Percentiles rank a stretch among this genome's conserved stretches.
Evolutionary conservation across 1,140 invertebrate genomes (phyloP).

Genomic region (Eurosta solidaginis): DNA sequence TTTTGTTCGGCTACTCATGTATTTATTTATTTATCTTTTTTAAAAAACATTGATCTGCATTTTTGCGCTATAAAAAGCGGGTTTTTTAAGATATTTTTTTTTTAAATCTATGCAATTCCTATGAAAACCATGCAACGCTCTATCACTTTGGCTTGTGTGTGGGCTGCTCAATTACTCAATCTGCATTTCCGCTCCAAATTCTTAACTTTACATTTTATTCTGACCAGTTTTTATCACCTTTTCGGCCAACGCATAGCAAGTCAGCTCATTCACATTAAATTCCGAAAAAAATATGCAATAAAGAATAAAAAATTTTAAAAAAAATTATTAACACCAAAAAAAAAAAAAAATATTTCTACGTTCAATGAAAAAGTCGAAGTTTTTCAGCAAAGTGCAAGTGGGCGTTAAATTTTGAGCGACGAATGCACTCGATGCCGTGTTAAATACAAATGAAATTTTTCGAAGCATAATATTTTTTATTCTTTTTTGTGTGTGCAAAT

Average conservation of each 20-base stretch:
- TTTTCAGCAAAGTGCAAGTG: not conserved
- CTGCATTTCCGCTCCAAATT: constrained; percentile 56
- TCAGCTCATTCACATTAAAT: not conserved
- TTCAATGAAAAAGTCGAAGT: constrained; percentile 3
- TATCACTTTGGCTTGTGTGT: constrained; percentile 35
- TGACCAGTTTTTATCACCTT: constrained; percentile 29
- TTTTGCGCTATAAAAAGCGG: not conserved
- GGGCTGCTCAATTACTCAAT: constrained; percentile 44
- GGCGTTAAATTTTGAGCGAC: not conserved
- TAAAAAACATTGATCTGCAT: not conserved
- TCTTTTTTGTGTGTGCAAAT: not conserved
- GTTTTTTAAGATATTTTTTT: not conserved
- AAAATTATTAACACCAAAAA: not conserved
- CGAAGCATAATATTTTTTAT: not conserved
- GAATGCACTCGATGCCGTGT: not conserved
- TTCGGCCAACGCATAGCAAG: not conserved
- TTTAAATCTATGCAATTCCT: not conserved
- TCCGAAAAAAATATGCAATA: too few relatives aligned
- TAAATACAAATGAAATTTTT: constrained; percentile 11
- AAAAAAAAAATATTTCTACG: not conserved
- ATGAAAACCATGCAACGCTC: not conserved
- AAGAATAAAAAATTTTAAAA: too few relatives aligned
- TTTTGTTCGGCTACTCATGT: constrained; percentile 34
- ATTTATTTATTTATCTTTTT: constrained; percentile 32
- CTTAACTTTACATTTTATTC: constrained; percentile 26